These are phyloP conservation scores for Crocuta crocuta DNA, from an alignment of 2,113 vertebrate genomes.

Conservation along the genomic window DNA sequence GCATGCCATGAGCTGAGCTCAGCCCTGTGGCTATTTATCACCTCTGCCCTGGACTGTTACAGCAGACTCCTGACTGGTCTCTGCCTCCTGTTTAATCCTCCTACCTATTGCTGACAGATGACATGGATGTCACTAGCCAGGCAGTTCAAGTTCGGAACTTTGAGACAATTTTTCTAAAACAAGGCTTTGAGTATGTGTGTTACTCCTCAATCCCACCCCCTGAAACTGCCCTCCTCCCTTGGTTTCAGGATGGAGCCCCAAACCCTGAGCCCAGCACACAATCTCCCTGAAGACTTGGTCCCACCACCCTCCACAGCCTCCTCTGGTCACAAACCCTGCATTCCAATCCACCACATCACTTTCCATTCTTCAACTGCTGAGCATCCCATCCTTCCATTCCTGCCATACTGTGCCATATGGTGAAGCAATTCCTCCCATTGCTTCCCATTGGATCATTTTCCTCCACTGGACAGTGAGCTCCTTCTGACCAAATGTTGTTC, in stretches of 20 bases:
- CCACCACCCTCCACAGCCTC: too few species aligned
- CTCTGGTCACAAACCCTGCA: neutral
- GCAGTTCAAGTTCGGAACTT: neutral
- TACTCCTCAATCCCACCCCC: neutral
- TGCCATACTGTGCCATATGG: neutral
- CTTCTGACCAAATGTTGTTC: neutral
- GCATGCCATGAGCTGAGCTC: too few species aligned
- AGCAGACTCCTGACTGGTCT: neutral
- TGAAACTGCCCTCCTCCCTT: neutral
- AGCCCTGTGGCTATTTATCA: neutral
- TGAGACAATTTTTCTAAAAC: neutral
- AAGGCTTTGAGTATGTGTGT: neutral
- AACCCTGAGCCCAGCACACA: neutral
- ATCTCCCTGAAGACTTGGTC: neutral
- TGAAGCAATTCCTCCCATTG: fast-evolving
- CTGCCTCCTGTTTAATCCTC: neutral
- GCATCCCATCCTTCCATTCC: neutral
- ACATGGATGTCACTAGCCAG: neutral
- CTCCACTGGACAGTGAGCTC: fast-evolving
- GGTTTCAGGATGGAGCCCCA: too few species aligned
- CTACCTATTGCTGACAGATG: neutral
- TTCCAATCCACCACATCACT: neutral
- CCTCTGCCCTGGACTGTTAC: neutral
- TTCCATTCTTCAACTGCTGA: neutral
- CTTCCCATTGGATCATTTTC: neutral